Percentiles rank a stretch among this genome's conserved stretches.
Evolutionary conservation across 1,140 invertebrate species (phyloP).

Genomic region (Lithobius niger): DNA sequence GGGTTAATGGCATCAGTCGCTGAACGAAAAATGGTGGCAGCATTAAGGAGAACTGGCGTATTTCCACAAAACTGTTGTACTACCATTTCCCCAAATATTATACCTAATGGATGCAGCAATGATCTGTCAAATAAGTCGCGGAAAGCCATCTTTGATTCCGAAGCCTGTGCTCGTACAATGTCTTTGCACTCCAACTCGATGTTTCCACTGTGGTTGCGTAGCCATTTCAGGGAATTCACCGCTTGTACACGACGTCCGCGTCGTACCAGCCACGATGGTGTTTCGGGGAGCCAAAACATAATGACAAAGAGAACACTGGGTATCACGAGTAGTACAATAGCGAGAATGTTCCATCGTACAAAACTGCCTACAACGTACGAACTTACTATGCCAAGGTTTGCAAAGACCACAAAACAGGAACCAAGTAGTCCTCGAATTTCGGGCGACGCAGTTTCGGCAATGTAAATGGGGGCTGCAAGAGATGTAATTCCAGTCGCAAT

Average conservation of each 20-base stretch:
- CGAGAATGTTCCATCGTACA: slow-evolving; percentile 8
- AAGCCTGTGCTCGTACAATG: slow-evolving; percentile 4
- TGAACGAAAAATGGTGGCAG: too few relatives aligned
- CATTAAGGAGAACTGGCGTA: too few relatives aligned
- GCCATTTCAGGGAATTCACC: slow-evolving; percentile 9
- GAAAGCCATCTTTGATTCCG: slow-evolving; percentile 7
- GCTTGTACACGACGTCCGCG: slow-evolving; percentile 10
- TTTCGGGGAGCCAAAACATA: slow-evolving; percentile 3
- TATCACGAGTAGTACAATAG: slow-evolving; percentile 9
- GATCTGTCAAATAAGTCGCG: background rate
- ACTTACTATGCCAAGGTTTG: slow-evolving; percentile 7
- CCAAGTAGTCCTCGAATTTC: slow-evolving; percentile 17
- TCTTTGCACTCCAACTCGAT: slow-evolving; percentile 13
- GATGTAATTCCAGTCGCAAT: slow-evolving; percentile 13
- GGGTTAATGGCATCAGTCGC: too few relatives aligned
- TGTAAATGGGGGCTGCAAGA: slow-evolving; percentile 15
- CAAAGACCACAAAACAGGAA: slow-evolving; percentile 9
- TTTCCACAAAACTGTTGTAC: slow-evolving; percentile 33
- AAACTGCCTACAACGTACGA: slow-evolving; percentile 9
- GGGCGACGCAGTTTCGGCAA: slow-evolving; percentile 16
- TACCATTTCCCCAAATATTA: slow-evolving; percentile 27
- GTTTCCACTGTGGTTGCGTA: slow-evolving; percentile 9
- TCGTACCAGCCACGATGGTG: slow-evolving; percentile 16
- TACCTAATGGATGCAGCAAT: slow-evolving; percentile 18
- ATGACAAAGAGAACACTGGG: background rate